Evolutionary conservation across 2,113 vertebrate species (phyloP), one percentile per base, ranked within the genome.

Genomic region (Gulo gulo): DNA sequence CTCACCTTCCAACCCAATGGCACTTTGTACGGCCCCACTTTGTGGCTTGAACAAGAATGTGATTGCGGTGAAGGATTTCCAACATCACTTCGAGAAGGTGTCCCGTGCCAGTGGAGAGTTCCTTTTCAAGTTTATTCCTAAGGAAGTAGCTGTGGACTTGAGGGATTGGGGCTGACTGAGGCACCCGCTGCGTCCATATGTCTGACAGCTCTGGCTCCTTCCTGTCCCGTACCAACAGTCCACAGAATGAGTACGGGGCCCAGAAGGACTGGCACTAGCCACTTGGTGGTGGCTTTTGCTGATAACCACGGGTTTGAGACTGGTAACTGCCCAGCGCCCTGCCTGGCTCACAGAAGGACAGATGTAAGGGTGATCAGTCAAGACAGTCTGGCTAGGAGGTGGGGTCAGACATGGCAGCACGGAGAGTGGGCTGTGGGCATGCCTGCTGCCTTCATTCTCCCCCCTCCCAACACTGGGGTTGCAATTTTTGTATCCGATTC

Each of bases 301-400:
- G 99, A 99, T 93, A 99, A 99, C 98, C 99, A 99, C 98, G 99
- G 99, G 98, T 99, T 99, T 98, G 99, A 99, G 98, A 99, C 98
- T 99, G 99, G 99, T 99, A 99, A 98, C 95, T 11, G 21, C 29
- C 20, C 45, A 86, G 88, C 94, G 29, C 61, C 76, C 59, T 45
- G 63, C 55, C 94, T 79, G 13, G 73, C 87, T 95, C 45, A 9
- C 42, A 61, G 65, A 95, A 59, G 89, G 92, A 82, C 11, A 23
- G 95, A 96, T 50, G 7, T 26, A 94, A 84, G 89, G 91, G 71
- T 50, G 88, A 88, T 29, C 94, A 82, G 73, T 97, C 91, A 79
- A 93, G 91, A 97, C 80, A 91, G 76, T 96, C 88, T 97, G 95
- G 92, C 96, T 78, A 36, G 91, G 95, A 94, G 61, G 89, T 67